These are phyloP conservation scores for Anoplophora glabripennis DNA, from an alignment of 1,140 invertebrate genomes.

Conservation along the genomic window DNA sequence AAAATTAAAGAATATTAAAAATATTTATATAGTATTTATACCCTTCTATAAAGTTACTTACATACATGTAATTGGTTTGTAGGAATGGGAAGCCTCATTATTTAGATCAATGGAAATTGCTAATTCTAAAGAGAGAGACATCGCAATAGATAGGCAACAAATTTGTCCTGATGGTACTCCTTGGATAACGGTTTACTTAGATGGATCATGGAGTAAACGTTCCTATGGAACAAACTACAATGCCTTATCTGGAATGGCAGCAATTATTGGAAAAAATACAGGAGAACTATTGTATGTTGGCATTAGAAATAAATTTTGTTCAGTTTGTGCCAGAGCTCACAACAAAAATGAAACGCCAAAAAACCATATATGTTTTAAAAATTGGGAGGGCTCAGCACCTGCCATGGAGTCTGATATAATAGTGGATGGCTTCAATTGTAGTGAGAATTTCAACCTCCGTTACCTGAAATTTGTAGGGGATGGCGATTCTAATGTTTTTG, in stretches of 20 bases:
- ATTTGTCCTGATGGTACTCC: conserved; percentile 2
- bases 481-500: conserved; percentile 48
- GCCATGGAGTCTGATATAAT: conserved; percentile 49
- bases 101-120: background rate
- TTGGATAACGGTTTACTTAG: background rate
- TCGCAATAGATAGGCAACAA: conserved; percentile 1
- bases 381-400: conserved; percentile 41
- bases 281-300: conserved; percentile 47
- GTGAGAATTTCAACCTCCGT: conserved; percentile 44
- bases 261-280: conserved; percentile 45
- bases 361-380: conserved; percentile 41
- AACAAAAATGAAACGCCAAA: conserved; percentile 14
- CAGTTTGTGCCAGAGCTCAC: conserved; percentile 36
- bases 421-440: conserved; percentile 46
- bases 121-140: background rate
- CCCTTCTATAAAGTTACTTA: too few species aligned
- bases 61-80: background rate
- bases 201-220: conserved; percentile 8
- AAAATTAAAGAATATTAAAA: too few species aligned
- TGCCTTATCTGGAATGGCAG: conserved; percentile 21
- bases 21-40: too few species aligned
- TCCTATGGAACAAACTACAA: conserved; percentile 5
- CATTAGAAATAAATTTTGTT: conserved; percentile 48
- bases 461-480: conserved; percentile 48
- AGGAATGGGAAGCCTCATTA: background rate